Evolutionary conservation across 2,797 vertebrate species (phyloP).

Genomic region (Bothrops alternatus): DNA sequence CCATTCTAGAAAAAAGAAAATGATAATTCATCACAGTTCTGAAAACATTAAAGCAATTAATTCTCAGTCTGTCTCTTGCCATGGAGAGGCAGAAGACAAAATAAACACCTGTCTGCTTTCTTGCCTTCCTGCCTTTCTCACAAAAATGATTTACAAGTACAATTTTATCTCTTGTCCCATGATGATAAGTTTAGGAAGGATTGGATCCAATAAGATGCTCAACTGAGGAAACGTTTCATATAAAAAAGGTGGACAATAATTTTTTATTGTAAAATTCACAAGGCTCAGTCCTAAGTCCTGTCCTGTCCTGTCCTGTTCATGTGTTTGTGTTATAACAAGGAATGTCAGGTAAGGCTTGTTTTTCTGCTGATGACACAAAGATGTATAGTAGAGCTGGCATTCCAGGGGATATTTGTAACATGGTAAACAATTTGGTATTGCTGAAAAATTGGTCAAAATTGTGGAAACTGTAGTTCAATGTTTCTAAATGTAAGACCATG

Average conservation of each 20-base stretch:
- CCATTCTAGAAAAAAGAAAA: neutral
- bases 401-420: neutral
- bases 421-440: neutral
- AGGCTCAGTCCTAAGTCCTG: neutral
- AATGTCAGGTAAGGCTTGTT: neutral
- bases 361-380: neutral
- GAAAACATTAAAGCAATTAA: neutral
- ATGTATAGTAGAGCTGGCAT: neutral
- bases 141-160: neutral
- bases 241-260: neutral
- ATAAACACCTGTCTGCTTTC: neutral
- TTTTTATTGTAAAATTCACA: neutral
- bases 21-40: neutral
- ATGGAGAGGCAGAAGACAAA: neutral
- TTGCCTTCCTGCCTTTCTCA: neutral
- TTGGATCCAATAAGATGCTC: neutral
- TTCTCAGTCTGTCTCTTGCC: neutral
- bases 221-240: neutral
- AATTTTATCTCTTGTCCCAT: neutral
- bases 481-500: neutral
- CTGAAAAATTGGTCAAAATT: neutral
- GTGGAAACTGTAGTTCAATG: neutral
- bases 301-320: neutral
- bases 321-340: neutral
- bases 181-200: neutral